A percentile compares a stretch with the other conserved stretches of the same genome.
Conservation (phyloP, 2,113 vertebrate species). For the Callionymus lyra region DNA sequence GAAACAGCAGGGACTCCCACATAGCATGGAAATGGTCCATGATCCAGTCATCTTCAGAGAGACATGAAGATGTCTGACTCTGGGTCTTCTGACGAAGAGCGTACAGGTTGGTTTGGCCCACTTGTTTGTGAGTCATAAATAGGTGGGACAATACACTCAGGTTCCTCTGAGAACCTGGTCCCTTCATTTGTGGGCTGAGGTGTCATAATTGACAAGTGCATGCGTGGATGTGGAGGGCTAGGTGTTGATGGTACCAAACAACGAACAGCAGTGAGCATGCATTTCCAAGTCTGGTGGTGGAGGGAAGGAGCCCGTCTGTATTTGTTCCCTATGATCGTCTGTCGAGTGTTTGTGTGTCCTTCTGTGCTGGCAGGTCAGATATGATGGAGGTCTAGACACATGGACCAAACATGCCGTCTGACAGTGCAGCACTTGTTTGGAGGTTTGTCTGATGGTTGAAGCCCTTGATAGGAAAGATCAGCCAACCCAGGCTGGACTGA, state of each 20-base stretch:
- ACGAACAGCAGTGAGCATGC: conserved; percentile 55
- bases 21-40: conserved; percentile 58
- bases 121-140: neutral
- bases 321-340: conserved; percentile 64
- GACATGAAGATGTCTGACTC: conserved; percentile 19
- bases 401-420: conserved; percentile 60
- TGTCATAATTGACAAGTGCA: conserved; percentile 62
- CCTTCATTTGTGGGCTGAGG: conserved; percentile 42
- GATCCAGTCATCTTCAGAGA: conserved; percentile 38
- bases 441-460: conserved; percentile 52
- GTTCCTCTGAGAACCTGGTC: conserved; percentile 32
- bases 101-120: conserved; percentile 2
- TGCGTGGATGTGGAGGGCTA: conserved; percentile 57
- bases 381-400: conserved; percentile 64
- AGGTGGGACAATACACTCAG: conserved; percentile 12
- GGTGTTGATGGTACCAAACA: conserved; percentile 55
- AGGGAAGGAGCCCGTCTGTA: conserved; percentile 48
- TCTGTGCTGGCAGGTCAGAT: conserved; percentile 73
- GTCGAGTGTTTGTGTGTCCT: conserved; percentile 70
- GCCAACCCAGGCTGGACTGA: conserved; percentile 43
- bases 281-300: conserved; percentile 58
- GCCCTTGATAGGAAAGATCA: conserved; percentile 58
- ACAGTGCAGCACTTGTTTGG: conserved; percentile 35
- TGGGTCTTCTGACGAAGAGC: neutral
- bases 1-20: conserved; percentile 69